These are phyloP conservation scores for Formica aserva DNA, from an alignment of 2,888 invertebrate genomes.

Conservation along the genomic window DNA sequence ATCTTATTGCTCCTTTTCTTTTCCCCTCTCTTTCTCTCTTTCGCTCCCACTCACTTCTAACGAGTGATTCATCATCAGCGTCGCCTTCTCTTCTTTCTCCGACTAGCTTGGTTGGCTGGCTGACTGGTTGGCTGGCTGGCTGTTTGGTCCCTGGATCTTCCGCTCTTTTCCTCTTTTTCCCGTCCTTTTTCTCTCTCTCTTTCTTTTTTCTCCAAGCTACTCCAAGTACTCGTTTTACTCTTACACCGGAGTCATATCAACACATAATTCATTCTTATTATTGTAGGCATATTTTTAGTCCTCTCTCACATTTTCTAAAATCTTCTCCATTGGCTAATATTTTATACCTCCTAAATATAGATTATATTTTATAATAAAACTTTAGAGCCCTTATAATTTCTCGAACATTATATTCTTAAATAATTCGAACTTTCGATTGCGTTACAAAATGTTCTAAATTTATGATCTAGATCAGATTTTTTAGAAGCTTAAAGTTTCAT, in stretches of 20 bases:
- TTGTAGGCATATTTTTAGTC: conserved; percentile 18
- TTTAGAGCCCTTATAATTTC: not conserved
- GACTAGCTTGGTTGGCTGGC: conserved; percentile 55
- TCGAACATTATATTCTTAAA: not conserved
- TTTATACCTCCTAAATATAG: not conserved
- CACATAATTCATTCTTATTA: conserved; percentile 68
- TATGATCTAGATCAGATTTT: not conserved
- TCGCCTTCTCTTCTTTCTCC: conserved; percentile 76
- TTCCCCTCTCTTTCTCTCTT: conserved; percentile 70
- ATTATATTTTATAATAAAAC: not conserved
- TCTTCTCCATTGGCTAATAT: not conserved
- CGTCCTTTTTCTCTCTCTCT: conserved; percentile 61
- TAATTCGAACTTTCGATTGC: not conserved
- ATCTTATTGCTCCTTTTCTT: conserved; percentile 75
- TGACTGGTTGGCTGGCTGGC: conserved; percentile 44
- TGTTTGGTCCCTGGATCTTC: conserved; percentile 61
- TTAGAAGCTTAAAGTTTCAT: not conserved
- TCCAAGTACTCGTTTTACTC: conserved; percentile 76
- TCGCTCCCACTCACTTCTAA: conserved; percentile 73
- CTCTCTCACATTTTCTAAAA: not conserved
- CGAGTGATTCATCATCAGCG: conserved; percentile 83
- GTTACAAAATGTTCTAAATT: not conserved
- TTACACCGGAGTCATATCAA: conserved; percentile 77
- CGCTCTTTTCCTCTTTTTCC: conserved; percentile 64
- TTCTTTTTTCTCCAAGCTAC: conserved; percentile 63